Base-by-base conservation (phyloP, 2,113 vertebrate genomes). In the Eulacestoma nigropectus region DNA sequence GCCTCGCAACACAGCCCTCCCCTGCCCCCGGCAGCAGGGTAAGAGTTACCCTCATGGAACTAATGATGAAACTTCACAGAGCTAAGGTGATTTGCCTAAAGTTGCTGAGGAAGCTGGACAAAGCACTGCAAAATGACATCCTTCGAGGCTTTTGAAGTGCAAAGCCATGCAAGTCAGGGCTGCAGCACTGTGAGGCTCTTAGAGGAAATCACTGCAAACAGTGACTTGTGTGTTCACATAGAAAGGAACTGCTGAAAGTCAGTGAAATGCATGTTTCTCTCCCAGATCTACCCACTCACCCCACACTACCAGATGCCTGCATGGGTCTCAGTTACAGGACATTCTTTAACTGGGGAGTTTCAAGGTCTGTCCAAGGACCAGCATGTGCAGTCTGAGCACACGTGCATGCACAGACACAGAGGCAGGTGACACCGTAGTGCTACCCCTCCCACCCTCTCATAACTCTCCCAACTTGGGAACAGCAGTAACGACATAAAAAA, bases 71-170 rank as follows among this genome's bases (percentile, higher is more conserved):
- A 81, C 83, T 74, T 84, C 76, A 63, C 39, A 75, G 7, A 90
- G 52, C 80, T 55, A 83, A 80, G 79, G 26, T 56, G n/a, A 96
- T 93, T 96, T 96, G 96, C 93, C 90, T 96, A 47, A 79, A 74
- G 90, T 33, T 86, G 92, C 76, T 78, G 56, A 89, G 79, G 64
- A 65, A 87, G 75, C 59, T 55, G 52, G 78, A 88, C 64, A 90
- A 49, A 88, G 56, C 73, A 35, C 56, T 75, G 88, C 49, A 74
- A 85, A 87, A 37, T 0, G 0, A 41, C 80, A 76, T n/a, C 55
- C 75, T 90, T 57, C 7, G 0, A 73, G 52, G 29, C 84, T 69
- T 69, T 15, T 12, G 29, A 55, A 80, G 76, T 8, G 20, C 72
- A 55, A 50, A 74, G n/a, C 33, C 32, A 6, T 1, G 22, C 50